Base-by-base conservation (phyloP, 2,797 vertebrate genomes). In the Micrastur ruficollis region DNA sequence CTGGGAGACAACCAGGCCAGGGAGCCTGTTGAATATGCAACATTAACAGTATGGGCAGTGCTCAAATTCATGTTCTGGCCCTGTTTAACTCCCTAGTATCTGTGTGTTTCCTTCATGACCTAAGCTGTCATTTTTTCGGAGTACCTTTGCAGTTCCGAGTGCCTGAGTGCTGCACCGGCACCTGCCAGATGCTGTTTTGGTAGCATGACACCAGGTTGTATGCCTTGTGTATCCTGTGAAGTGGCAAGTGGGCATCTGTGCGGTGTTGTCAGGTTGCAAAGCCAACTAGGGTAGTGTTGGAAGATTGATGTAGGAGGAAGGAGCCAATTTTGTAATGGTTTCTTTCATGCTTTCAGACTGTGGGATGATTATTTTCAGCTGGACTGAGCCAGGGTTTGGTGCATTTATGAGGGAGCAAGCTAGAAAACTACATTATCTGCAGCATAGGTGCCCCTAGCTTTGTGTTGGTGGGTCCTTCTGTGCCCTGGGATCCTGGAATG, bases 341-440 rank as follows among this genome's bases (percentile, higher is more conserved):
- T 75, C 23, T 81, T 78, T 72, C 22, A 29, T 10, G 8, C 3
- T 62, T 94, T 90, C 16, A 36, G 32, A 26, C 14, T 36, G 19
- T 10, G 15, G 23, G 19, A 71, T 76, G 44, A 27, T 53, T 70
- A 32, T 29, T 31, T 8, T 52, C 31, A 67, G 13, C 5, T 10
- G 66, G 38, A 47, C 17, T 40, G 31, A 5, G 2, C 3, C 31
- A 70, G 42, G 1, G 66, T 89, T 93, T 47, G 14, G 25, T 65
- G 31, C 0, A 0, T 55, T 87, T 89, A 40, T 25, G 18, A 20
- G 58, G 6, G 12, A 85, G 2, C 0, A 1, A 84, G 68, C 25
- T n/a, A 79, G 40, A 21, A 89, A 55, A 79, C 15, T 0, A 14
- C 12, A 40, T 38, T 71, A 38, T 66, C 44, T 85, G 74, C 44